These are phyloP conservation scores for Hirundichthys speculiger DNA, from an alignment of 2,113 vertebrate genomes.

Conservation along the genomic window DNA sequence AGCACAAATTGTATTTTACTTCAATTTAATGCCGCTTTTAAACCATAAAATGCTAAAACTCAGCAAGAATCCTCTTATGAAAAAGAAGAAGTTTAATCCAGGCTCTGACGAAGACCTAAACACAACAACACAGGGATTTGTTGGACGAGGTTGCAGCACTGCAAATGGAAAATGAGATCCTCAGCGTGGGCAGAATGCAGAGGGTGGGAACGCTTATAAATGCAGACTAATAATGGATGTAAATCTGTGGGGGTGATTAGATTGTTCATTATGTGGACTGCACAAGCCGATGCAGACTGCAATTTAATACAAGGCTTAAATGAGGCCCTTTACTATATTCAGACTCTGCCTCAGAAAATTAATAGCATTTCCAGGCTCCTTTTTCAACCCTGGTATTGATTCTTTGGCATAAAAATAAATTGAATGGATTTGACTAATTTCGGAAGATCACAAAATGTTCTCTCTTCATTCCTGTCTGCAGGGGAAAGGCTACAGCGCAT, in stretches of 20 bases:
- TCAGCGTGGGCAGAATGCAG: constrained; percentile 45
- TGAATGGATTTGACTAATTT: constrained; percentile 18
- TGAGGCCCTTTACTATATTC: constrained; percentile 37
- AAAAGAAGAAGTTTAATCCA: constrained; percentile 36
- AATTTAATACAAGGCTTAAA: constrained; percentile 51
- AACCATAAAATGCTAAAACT: constrained; percentile 23
- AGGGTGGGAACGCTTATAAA: constrained; percentile 24
- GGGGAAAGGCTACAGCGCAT: not conserved
- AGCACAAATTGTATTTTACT: constrained; percentile 28
- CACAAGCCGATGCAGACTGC: constrained; percentile 34
- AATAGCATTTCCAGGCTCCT: constrained; percentile 32
- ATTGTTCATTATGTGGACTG: constrained; percentile 47
- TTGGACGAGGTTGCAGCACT: constrained; percentile 31
- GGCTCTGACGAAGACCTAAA: constrained; percentile 13
- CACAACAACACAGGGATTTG: constrained; percentile 51
- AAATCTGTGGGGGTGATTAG: constrained; percentile 58
- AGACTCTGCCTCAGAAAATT: constrained; percentile 29
- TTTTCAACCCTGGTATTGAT: constrained; percentile 36
- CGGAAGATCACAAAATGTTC: constrained; percentile 40
- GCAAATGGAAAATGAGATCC: constrained; percentile 46
- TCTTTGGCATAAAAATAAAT: constrained; percentile 17
- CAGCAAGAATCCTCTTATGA: constrained; percentile 4
- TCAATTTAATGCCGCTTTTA: constrained; percentile 25
- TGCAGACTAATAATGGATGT: constrained; percentile 34
- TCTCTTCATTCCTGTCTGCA: constrained; percentile 23